Evolutionary conservation across 2,797 vertebrate genomes (phyloP).

Genomic region (Manis pentadactyla): DNA sequence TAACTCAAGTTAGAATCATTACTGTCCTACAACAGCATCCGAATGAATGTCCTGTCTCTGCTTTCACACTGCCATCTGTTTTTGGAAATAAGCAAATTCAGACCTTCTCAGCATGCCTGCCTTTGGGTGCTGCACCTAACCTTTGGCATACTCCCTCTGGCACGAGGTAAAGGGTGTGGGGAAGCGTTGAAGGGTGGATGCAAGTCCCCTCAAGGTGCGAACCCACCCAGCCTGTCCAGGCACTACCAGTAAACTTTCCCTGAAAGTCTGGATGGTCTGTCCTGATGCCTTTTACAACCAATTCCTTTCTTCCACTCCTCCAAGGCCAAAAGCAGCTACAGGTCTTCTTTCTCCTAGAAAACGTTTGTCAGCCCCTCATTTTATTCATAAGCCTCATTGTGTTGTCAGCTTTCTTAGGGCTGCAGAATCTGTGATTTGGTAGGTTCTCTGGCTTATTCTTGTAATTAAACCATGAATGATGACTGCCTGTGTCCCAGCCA

Average conservation of each 20-base stretch:
- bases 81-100: background rate
- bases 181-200: background rate
- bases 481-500: background rate
- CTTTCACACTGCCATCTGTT: background rate
- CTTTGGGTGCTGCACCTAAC: background rate
- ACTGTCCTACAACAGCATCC: background rate
- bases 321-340: background rate
- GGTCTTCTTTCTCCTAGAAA: background rate
- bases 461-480: background rate
- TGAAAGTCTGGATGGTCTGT: background rate
- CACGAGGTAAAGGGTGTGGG: background rate
- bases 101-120: background rate
- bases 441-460: background rate
- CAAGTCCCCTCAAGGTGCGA: too few species aligned
- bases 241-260: background rate
- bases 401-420: background rate
- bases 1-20: background rate
- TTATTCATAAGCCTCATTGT: background rate
- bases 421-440: background rate
- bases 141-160: background rate
- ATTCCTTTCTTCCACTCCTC: background rate
- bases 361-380: background rate
- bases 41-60: background rate
- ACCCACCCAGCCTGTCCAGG: background rate
- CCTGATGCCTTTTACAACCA: background rate